Evolutionary conservation across 2,888 invertebrate genomes (phyloP).

Genomic region (Acronicta leporina): DNA sequence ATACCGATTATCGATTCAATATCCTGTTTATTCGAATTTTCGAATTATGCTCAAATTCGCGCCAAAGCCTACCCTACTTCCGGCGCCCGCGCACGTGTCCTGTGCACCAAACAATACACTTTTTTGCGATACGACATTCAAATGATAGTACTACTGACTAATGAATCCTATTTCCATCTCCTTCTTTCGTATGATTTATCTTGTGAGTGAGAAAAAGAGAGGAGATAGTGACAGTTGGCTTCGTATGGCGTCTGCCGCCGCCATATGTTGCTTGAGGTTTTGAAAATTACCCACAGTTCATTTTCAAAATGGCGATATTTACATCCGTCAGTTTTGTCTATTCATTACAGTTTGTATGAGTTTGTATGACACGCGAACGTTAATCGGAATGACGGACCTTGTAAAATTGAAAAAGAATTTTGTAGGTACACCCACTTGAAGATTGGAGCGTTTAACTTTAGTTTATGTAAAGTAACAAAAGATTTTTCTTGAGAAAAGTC

Average conservation of each 20-base stretch:
- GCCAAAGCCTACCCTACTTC: constrained; percentile 85
- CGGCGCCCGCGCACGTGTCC: constrained; percentile 78
- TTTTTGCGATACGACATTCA: constrained; percentile 85
- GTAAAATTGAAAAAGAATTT: constrained; percentile 2
- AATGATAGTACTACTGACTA: constrained; percentile 85
- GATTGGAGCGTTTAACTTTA: too few relatives aligned
- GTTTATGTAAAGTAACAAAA: background rate
- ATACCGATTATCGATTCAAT: constrained; percentile 81
- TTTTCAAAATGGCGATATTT: constrained; percentile 77
- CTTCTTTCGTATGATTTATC: constrained; percentile 55
- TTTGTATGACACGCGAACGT: constrained; percentile 62
- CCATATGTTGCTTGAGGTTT: constrained; percentile 88
- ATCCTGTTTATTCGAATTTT: constrained; percentile 84
- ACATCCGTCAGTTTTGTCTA: constrained; percentile 74
- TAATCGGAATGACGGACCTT: constrained; percentile 62
- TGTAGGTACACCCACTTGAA: too few relatives aligned
- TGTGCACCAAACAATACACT: constrained; percentile 77
- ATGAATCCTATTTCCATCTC: constrained; percentile 78
- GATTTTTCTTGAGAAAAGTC: background rate
- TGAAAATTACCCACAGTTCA: constrained; percentile 81
- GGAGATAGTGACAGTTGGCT: constrained; percentile 80
- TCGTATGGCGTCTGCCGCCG: constrained; percentile 84
- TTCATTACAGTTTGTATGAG: constrained; percentile 71
- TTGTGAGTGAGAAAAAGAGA: constrained; percentile 65
- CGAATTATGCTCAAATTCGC: constrained; percentile 81